Percentiles rank a stretch among this genome's conserved stretches.
Evolutionary conservation across 1,140 invertebrate species (phyloP).

Genomic region (Lepidotrigona ventralis): DNA sequence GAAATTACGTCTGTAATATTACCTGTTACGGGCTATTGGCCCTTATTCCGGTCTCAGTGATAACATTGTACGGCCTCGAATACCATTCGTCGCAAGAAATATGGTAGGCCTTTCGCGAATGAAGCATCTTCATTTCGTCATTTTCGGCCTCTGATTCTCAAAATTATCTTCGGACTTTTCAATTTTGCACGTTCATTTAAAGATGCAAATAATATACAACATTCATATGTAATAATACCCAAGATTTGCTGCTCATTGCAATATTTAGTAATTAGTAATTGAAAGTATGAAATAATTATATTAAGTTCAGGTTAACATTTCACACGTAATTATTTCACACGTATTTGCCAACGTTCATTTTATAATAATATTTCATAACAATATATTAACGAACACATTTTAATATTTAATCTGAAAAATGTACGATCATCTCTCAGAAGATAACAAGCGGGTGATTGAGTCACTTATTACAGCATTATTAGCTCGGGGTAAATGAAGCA

Average conservation of each 20-base stretch:
- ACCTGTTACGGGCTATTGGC: conserved; percentile 39
- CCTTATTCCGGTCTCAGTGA: conserved; percentile 36
- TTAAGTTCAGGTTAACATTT: no score
- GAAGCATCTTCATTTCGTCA: not conserved
- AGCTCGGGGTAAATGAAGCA: not conserved
- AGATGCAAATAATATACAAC: no score
- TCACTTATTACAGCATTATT: not conserved
- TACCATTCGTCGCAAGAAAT: conserved; percentile 14
- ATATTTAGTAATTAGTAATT: no score
- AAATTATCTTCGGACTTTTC: not conserved
- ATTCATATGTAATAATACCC: no score
- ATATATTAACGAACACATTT: not conserved
- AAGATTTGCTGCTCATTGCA: no score
- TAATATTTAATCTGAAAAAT: no score
- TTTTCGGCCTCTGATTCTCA: not conserved
- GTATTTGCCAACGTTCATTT: no score
- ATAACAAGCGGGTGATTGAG: not conserved
- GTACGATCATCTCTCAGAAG: not conserved
- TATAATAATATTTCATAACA: no score
- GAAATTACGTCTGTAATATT: conserved; percentile 51
- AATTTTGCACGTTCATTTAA: not conserved
- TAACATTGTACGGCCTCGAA: conserved; percentile 5
- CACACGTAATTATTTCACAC: no score
- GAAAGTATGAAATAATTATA: no score
- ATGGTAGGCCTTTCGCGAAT: not conserved